These are phyloP conservation scores for Aproaerema taeniolella DNA, from an alignment of 2,888 invertebrate species.

Conservation along the genomic window DNA sequence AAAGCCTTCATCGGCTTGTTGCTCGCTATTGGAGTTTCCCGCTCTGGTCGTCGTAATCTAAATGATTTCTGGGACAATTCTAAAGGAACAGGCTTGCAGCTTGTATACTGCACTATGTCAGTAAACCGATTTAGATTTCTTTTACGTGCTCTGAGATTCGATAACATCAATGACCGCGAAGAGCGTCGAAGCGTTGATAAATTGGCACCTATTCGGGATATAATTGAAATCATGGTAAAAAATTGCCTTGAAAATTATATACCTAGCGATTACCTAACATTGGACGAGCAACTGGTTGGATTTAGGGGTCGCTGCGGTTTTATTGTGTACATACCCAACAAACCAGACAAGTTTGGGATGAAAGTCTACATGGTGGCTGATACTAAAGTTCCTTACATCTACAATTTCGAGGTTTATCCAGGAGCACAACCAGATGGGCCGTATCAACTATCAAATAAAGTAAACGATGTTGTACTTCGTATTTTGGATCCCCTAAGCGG, in stretches of 20 bases:
- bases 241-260: slow-evolving; percentile 11
- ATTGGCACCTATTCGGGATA: slow-evolving; percentile 8
- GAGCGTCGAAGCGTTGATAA: slow-evolving; percentile 20
- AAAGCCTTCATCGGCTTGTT: no score
- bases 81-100: no score
- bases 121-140: slow-evolving; percentile 21
- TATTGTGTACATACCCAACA: slow-evolving; percentile 9
- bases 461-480: slow-evolving; percentile 15
- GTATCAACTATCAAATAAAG: slow-evolving; percentile 14
- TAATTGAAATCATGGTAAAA: slow-evolving; percentile 9
- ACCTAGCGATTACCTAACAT: slow-evolving; percentile 12
- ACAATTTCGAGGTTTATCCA: slow-evolving; percentile 18
- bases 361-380: slow-evolving; percentile 17
- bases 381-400: slow-evolving; percentile 10
- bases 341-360: slow-evolving; percentile 18
- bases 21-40: no score
- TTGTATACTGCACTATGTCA: no score
- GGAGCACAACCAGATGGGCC: slow-evolving; percentile 18
- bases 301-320: slow-evolving; percentile 17
- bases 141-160: slow-evolving; percentile 21
- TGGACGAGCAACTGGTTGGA: slow-evolving; percentile 15
- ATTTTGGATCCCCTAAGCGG: slow-evolving; percentile 14
- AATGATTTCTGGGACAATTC: no score
- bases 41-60: no score
- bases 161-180: slow-evolving; percentile 20